phyloP scores from a whole-genome alignment of 2,888 invertebrate genomes.

The Nomada lathburiana region DNA sequence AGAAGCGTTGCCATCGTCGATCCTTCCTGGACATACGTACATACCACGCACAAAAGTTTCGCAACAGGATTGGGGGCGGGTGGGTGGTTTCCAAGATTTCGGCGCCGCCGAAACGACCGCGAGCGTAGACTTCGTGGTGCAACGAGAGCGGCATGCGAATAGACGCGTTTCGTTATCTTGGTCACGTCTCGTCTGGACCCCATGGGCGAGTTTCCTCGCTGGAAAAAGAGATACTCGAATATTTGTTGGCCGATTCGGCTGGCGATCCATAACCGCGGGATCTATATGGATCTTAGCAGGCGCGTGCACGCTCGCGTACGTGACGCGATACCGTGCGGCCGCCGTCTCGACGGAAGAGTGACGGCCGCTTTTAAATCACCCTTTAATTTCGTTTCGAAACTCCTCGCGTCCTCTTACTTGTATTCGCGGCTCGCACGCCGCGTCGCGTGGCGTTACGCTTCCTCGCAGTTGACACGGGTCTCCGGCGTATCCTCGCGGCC shows the following conservation, averaged over 20 bases:
- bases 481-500: slow-evolving; percentile 20
- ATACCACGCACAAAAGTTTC: slow-evolving; percentile 32
- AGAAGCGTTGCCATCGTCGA: slow-evolving; percentile 41
- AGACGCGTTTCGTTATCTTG: slow-evolving; percentile 70
- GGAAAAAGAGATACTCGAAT: slow-evolving; percentile 74
- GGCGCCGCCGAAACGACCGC: slow-evolving; percentile 58
- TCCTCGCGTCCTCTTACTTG: background rate
- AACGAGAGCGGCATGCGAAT: slow-evolving; percentile 33
- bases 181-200: slow-evolving; percentile 72
- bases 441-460: slow-evolving; percentile 39
- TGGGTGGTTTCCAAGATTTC: slow-evolving; percentile 59
- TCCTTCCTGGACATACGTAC: slow-evolving; percentile 15
- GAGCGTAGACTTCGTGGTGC: slow-evolving; percentile 33
- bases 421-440: background rate
- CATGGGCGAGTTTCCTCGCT: slow-evolving; percentile 66
- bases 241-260: slow-evolving; percentile 69
- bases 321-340: slow-evolving; percentile 25
- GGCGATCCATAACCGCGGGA: slow-evolving; percentile 68
- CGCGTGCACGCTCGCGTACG: slow-evolving; percentile 18
- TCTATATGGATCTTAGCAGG: slow-evolving; percentile 40
- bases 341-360: slow-evolving; percentile 10
- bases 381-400: slow-evolving; percentile 58
- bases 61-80: background rate
- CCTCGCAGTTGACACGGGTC: slow-evolving; percentile 50
- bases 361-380: slow-evolving; percentile 53